Percentiles rank a stretch among this genome's conserved stretches.
phyloP scores from a whole-genome alignment of 2,113 vertebrate species.

The Pithys albifrons region DNA sequence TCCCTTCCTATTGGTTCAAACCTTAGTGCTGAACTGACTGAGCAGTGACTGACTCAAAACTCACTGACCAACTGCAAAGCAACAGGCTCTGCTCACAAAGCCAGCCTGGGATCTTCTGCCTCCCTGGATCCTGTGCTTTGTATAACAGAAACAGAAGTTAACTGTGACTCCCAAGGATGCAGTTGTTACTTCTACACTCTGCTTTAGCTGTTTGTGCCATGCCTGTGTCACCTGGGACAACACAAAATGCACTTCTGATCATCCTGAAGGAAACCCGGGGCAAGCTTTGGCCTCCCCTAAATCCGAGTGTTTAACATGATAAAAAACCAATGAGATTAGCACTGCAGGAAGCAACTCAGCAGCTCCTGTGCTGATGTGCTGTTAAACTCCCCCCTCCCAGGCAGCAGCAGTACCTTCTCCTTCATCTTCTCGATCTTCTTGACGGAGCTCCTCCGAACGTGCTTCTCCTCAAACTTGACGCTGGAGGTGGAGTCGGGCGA shows the following conservation, averaged over 20 bases:
- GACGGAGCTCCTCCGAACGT: slow-evolving; percentile 92
- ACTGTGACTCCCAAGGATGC: too few species aligned
- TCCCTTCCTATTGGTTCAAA: not conserved
- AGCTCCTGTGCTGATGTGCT: not conserved
- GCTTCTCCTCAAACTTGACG: slow-evolving; percentile 90
- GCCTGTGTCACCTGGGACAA: not conserved
- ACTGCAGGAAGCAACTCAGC: fast-evolving
- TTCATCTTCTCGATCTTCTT: slow-evolving; percentile 99
- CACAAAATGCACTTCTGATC: fast-evolving
- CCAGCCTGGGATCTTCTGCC: not conserved
- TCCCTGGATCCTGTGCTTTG: not conserved
- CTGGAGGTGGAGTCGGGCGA: slow-evolving; percentile 91
- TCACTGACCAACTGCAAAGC: not conserved
- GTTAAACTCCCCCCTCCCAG: not conserved
- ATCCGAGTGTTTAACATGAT: fast-evolving
- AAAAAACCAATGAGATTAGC: fast-evolving
- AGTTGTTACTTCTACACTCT: not conserved
- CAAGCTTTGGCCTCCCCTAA: not conserved
- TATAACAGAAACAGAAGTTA: fast-evolving
- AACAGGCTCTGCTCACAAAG: not conserved
- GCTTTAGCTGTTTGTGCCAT: not conserved
- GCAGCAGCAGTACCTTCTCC: slow-evolving; percentile 84
- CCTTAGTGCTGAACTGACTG: not conserved
- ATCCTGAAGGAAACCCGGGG: not conserved
- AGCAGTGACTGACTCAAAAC: not conserved